These are phyloP conservation scores for Isurus oxyrinchus DNA, from an alignment of 2,113 vertebrate species.

Conservation along the genomic window DNA sequence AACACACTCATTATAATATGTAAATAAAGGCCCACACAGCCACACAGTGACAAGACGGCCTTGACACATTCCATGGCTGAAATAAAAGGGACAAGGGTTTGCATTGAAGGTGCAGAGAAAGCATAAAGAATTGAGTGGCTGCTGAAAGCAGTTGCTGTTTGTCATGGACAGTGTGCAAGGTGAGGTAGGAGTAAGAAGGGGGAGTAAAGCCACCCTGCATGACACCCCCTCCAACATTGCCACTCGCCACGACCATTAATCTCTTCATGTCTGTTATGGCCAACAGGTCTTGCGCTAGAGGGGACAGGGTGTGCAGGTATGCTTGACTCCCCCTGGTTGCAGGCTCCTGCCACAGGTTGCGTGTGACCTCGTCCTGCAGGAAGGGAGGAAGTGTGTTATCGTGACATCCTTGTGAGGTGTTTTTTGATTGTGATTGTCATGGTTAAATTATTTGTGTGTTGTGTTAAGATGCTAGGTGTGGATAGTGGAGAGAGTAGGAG, in stretches of 20 bases:
- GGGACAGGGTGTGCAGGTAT: no score
- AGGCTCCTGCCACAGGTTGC: background rate
- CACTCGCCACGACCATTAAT: background rate
- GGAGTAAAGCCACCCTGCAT: background rate
- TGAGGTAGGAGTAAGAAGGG: background rate
- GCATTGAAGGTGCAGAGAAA: background rate
- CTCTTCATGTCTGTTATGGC: background rate
- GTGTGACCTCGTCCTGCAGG: no score
- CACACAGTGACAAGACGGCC: background rate
- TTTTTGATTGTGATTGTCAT: background rate
- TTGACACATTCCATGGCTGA: background rate
- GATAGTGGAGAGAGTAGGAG: background rate
- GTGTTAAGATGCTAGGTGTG: background rate
- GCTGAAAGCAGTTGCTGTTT: background rate
- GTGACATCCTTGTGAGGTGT: background rate
- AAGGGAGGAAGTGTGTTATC: background rate
- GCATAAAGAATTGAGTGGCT: no score
- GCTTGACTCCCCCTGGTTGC: background rate
- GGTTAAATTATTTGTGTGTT: background rate
- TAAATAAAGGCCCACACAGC: background rate
- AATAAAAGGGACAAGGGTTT: background rate
- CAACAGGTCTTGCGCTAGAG: background rate
- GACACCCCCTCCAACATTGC: background rate
- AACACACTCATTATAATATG: background rate
- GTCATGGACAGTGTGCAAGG: background rate